phyloP scores from a whole-genome alignment of 2,888 invertebrate genomes.

The Clunio marinus region DNA sequence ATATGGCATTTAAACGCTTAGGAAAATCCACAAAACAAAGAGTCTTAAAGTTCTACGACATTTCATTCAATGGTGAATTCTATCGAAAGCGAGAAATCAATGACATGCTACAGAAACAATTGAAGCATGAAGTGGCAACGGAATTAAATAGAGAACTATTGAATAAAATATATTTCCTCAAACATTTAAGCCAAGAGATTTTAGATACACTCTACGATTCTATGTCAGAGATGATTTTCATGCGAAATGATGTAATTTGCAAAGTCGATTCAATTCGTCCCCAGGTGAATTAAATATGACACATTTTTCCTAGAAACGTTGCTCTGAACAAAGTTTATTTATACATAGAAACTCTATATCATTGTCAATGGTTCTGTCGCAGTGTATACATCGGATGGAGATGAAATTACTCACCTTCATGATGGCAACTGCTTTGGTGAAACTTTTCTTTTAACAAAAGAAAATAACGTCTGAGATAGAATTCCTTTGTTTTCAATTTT shows the following conservation, averaged over 20 bases:
- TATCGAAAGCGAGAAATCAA: background rate
- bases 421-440: constrained; percentile 38
- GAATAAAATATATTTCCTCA: background rate
- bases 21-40: background rate
- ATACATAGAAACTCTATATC: constrained; percentile 22
- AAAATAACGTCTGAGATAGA: background rate
- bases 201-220: background rate
- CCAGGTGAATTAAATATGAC: background rate
- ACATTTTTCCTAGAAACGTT: background rate
- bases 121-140: background rate
- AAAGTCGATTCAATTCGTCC: background rate
- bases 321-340: background rate
- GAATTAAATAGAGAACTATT: background rate
- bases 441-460: constrained; percentile 3
- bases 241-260: constrained; percentile 20
- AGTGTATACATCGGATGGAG: constrained; percentile 2
- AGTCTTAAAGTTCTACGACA: constrained; percentile 15
- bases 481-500: background rate
- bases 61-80: background rate
- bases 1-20: constrained; percentile 1
- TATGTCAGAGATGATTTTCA: constrained; percentile 1
- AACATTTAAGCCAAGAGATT: background rate
- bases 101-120: background rate
- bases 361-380: constrained; percentile 33
- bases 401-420: constrained; percentile 27